Percentiles rank a stretch among this genome's conserved stretches.
Conservation (phyloP, 2,113 vertebrate genomes). For the Pteronura brasiliensis region DNA sequence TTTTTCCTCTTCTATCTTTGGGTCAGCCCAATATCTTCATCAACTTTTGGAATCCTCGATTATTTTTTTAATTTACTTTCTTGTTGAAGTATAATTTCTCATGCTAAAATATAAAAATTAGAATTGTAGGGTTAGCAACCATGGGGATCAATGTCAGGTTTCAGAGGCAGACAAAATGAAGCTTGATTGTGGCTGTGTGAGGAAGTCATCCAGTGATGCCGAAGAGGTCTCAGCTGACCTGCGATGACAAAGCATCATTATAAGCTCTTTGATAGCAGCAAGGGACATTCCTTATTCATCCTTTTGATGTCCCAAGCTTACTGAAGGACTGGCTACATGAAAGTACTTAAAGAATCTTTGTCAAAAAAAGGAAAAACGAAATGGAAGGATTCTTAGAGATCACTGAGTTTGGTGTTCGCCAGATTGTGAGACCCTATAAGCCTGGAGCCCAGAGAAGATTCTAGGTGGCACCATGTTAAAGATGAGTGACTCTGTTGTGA, state of each 20-base stretch:
- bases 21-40: not conserved
- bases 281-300: not conserved
- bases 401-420: not conserved
- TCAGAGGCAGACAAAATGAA: not conserved
- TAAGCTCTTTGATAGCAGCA: not conserved
- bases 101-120: not conserved
- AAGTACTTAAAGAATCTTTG: not conserved
- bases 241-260: not conserved
- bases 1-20: not conserved
- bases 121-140: not conserved
- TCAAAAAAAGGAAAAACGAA: not conserved
- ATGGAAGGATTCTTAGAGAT: not conserved
- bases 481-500: not conserved
- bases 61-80: not conserved
- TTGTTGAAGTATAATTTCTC: not conserved
- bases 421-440: not conserved
- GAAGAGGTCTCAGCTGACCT: not conserved
- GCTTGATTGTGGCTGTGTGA: not conserved
- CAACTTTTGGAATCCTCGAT: not conserved
- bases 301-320: not conserved
- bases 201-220: not conserved
- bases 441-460: not conserved
- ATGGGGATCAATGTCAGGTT: not conserved
- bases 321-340: not conserved
- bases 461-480: not conserved